A percentile compares a stretch with the other conserved stretches of the same genome.
phyloP scores from a whole-genome alignment of 2,113 vertebrate genomes.

The Lepus timidus region DNA sequence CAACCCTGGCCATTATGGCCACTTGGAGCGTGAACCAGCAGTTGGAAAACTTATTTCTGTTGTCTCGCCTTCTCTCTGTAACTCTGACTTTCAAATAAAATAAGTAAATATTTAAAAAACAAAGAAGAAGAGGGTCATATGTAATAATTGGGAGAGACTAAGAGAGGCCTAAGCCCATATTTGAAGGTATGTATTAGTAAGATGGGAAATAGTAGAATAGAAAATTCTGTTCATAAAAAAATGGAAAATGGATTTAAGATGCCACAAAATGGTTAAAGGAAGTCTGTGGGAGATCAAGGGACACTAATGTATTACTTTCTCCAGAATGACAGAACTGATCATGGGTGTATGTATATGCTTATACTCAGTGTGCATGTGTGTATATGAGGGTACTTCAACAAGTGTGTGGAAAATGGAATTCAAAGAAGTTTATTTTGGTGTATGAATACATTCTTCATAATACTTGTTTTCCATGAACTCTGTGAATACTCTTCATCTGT shows the following conservation, averaged over 20 bases:
- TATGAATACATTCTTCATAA: too few species aligned
- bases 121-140: not conserved
- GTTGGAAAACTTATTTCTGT: too few species aligned
- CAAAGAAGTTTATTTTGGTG: too few species aligned
- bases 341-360: not conserved
- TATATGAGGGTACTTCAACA: not conserved
- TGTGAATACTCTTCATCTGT: too few species aligned
- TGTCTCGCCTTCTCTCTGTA: too few species aligned
- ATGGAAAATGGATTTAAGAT: conserved; percentile 11
- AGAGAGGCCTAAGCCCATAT: not conserved
- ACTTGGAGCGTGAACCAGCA: too few species aligned
- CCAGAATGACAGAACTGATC: not conserved
- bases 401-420: too few species aligned
- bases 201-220: not conserved
- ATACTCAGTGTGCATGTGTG: not conserved
- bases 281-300: not conserved
- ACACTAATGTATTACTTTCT: not conserved
- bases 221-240: not conserved
- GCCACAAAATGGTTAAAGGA: not conserved
- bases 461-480: too few species aligned
- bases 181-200: not conserved
- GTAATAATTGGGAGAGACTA: not conserved
- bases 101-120: too few species aligned
- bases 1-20: too few species aligned
- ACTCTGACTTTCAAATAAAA: too few species aligned